phyloP scores from a whole-genome alignment of 2,113 vertebrate genomes.

The Nibea albiflora region DNA sequence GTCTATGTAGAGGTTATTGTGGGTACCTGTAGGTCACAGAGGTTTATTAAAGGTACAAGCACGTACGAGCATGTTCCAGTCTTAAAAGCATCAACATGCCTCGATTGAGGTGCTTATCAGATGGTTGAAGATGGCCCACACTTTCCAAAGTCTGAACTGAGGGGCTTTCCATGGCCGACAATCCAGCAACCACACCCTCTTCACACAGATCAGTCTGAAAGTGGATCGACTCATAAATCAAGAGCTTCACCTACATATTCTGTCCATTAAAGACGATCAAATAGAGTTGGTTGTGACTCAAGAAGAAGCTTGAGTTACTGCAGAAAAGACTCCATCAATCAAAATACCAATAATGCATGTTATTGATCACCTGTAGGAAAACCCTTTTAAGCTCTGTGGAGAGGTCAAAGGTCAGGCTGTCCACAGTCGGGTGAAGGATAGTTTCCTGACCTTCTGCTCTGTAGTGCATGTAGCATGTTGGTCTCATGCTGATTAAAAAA shows the following conservation, averaged over 20 bases:
- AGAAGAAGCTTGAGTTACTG: too few relatives aligned
- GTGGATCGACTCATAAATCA: too few relatives aligned
- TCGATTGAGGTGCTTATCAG: background rate
- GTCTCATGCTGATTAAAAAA: slow-evolving; percentile 28
- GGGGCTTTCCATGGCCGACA: background rate
- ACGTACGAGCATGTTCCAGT: background rate
- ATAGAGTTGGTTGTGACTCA: too few relatives aligned
- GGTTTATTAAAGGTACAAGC: too few relatives aligned
- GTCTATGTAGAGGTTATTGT: background rate
- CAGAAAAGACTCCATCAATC: too few relatives aligned
- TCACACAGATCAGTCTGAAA: too few relatives aligned
- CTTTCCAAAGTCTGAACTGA: too few relatives aligned
- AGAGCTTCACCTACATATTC: background rate
- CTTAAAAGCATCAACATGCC: too few relatives aligned
- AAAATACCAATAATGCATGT: too few relatives aligned
- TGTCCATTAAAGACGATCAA: too few relatives aligned
- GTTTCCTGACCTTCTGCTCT: background rate
- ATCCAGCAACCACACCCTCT: background rate
- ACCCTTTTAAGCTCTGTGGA: background rate
- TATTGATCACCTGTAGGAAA: background rate
- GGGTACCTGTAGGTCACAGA: too few relatives aligned
- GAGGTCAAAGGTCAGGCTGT: background rate
- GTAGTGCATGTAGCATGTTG: background rate
- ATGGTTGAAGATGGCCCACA: too few relatives aligned
- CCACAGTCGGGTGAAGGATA: background rate